phyloP scores from a whole-genome alignment of 1,140 invertebrate species.

The Bombus consobrinus region DNA sequence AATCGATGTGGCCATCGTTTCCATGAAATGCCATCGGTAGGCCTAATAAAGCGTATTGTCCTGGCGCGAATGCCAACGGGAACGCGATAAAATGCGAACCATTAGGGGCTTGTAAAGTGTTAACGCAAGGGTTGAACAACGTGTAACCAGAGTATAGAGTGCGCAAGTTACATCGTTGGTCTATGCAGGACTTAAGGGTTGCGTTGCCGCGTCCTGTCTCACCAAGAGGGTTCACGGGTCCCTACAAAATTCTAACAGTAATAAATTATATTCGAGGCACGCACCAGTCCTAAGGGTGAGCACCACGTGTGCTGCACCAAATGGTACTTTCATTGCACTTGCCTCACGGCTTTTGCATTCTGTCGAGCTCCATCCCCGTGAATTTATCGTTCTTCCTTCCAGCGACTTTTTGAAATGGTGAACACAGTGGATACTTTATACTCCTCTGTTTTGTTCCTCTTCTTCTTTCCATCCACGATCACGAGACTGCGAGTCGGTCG shows the following conservation, averaged over 20 bases:
- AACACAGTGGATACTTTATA: too few species aligned
- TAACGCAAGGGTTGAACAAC: constrained; percentile 12
- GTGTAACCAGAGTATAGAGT: background rate
- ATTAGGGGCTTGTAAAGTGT: constrained; percentile 46
- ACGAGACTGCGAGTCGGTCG: background rate
- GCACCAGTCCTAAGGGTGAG: constrained; percentile 67
- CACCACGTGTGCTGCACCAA: constrained; percentile 70
- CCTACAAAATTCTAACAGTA: constrained; percentile 72
- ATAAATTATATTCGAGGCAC: constrained; percentile 79
- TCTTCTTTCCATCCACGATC: too few species aligned
- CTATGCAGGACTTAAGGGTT: constrained; percentile 29
- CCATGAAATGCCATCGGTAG: constrained; percentile 1
- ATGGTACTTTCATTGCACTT: constrained; percentile 80
- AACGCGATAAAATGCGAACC: constrained; percentile 28
- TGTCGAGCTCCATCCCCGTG: constrained; percentile 55
- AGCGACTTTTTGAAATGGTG: constrained; percentile 3
- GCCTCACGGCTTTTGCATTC: constrained; percentile 75
- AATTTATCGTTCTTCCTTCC: constrained; percentile 73
- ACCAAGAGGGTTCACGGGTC: constrained; percentile 52
- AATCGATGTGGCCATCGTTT: background rate
- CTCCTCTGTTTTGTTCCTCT: background rate
- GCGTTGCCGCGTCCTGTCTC: constrained; percentile 12
- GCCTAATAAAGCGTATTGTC: constrained; percentile 44
- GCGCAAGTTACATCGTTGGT: constrained; percentile 3
- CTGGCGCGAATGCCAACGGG: background rate